A percentile compares a stretch with the other conserved stretches of the same genome.
These are phyloP conservation scores for Neocloeon triangulifer DNA, from an alignment of 1,140 invertebrate species.

Conservation along the genomic window DNA sequence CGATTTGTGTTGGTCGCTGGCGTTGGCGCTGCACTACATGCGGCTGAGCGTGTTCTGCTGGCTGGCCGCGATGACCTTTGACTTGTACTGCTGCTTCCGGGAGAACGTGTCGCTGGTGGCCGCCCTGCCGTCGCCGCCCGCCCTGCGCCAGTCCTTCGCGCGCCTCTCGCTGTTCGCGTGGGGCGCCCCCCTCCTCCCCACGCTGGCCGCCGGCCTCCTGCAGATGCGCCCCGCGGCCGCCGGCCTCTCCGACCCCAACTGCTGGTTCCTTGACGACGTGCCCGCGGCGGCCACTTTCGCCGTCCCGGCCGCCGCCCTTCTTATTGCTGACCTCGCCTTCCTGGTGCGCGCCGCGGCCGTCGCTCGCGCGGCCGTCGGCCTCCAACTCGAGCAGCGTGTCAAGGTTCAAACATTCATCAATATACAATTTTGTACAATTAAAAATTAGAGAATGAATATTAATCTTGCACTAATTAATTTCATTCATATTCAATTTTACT, in stretches of 20 bases:
- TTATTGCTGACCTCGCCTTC: conserved; percentile 18
- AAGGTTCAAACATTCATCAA: not conserved
- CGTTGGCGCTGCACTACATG: conserved; percentile 33
- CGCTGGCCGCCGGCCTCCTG: conserved; percentile 15
- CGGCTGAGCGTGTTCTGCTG: conserved; percentile 34
- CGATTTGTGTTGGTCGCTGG: conserved; percentile 33
- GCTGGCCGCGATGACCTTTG: conserved; percentile 33
- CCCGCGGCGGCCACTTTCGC: conserved; percentile 22
- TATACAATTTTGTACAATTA: conserved; percentile 3
- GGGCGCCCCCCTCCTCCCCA: conserved; percentile 19
- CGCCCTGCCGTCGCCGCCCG: conserved; percentile 15
- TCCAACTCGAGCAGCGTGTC: conserved; percentile 8
- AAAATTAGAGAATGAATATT: conserved; percentile 4
- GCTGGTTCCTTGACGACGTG: conserved; percentile 22
- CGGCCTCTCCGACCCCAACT: conserved; percentile 21
- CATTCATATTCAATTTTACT: not conserved
- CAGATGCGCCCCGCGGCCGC: conserved; percentile 17
- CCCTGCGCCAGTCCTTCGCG: conserved; percentile 19
- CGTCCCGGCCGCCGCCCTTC: conserved; percentile 18
- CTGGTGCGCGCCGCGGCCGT: conserved; percentile 22
- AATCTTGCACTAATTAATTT: too few species aligned
- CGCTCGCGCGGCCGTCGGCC: conserved; percentile 16
- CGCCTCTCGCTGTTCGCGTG: conserved; percentile 25
- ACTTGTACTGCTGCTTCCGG: conserved; percentile 15
- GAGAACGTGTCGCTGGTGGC: conserved; percentile 16